These are phyloP conservation scores for Linepithema humile DNA, from an alignment of 1,140 invertebrate genomes.

Conservation along the genomic window DNA sequence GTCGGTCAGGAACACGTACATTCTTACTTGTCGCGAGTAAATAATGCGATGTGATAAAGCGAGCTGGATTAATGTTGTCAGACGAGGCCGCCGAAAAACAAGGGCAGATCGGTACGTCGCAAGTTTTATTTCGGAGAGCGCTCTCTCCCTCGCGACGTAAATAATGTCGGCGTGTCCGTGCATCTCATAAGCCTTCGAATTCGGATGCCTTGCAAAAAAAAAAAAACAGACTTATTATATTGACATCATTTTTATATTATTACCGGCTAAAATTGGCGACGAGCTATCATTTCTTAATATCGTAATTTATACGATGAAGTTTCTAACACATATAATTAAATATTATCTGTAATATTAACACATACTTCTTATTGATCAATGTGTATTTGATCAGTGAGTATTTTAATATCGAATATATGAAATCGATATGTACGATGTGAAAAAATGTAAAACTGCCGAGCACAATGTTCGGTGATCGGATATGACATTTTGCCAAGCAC, in stretches of 20 bases:
- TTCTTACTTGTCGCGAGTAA: constrained; percentile 52
- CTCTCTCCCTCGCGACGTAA: constrained; percentile 28
- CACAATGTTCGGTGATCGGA: constrained; percentile 3
- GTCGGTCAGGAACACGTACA: constrained; percentile 23
- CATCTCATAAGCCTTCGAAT: constrained; percentile 52
- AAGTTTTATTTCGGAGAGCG: constrained; percentile 7
- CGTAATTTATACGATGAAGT: not conserved
- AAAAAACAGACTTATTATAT: constrained; percentile 63
- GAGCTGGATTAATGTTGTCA: constrained; percentile 11
- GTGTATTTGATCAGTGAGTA: not conserved
- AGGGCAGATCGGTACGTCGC: constrained; percentile 3
- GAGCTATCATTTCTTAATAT: not conserved
- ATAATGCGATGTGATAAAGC: constrained; percentile 45
- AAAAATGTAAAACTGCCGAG: constrained; percentile 1
- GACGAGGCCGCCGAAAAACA: constrained; percentile 20
- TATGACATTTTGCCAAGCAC: constrained; percentile 25
- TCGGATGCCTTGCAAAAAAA: constrained; percentile 15
- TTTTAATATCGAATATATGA: not conserved
- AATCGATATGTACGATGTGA: constrained; percentile 3
- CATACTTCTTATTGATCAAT: not conserved
- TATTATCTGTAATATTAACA: too few species aligned
- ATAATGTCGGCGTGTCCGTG: constrained; percentile 57
- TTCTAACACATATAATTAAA: not conserved
- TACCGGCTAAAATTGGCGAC: constrained; percentile 49
- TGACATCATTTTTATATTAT: constrained; percentile 64